Evolutionary conservation across 2,797 vertebrate genomes (phyloP), one percentile per base, ranked within the genome.

Genomic region (Bradypodion pumilum): DNA sequence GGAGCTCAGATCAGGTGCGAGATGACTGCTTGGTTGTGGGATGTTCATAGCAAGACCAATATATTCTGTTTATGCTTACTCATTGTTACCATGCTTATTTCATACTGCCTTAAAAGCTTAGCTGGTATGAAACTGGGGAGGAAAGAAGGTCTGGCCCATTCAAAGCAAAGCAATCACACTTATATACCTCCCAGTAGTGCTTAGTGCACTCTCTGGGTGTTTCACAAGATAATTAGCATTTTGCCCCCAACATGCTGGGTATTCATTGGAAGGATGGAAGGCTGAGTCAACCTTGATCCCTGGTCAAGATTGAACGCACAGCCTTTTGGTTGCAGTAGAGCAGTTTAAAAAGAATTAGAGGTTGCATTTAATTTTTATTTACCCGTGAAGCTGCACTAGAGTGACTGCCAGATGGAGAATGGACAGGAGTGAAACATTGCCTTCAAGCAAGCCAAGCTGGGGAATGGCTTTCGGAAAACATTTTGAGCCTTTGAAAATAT

Each of bases 1-100:
- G 70, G 63, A 74, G 59, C 74, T 74, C 70, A 74, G 29, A 82
- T 74, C 70, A 44, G n/a, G 42, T 46, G 70, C 73, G 42, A 74
- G 46, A 82, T 82, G 59, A 40, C 13, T 74, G 35, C 13, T 19
- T 46, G 21, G 15, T 63, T n/a, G 29, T 21, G n/a, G 16, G n/a
- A 82, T 35, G 40, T 13, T 65, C 29, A 37, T 15, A 9, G 68
- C 69, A 32, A 40, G 19, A 29, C 5, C 13, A 7, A 9, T 25
- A 23, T 46, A n/a, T 42, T 32, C 12, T 15, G 62, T 56, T 56
- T 56, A 56, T 56, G 52, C 52, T 19, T 49, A 29, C 42, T 29
- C n/a, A 32, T 35, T 79, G 63, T 49, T 44, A 44, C 27, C 40
- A 70, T 42, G 25, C 16, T 37, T 7, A 15, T 68, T 21, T 40